Base-by-base conservation (phyloP, 2,797 vertebrate species). In the Cichlasoma orientale region DNA sequence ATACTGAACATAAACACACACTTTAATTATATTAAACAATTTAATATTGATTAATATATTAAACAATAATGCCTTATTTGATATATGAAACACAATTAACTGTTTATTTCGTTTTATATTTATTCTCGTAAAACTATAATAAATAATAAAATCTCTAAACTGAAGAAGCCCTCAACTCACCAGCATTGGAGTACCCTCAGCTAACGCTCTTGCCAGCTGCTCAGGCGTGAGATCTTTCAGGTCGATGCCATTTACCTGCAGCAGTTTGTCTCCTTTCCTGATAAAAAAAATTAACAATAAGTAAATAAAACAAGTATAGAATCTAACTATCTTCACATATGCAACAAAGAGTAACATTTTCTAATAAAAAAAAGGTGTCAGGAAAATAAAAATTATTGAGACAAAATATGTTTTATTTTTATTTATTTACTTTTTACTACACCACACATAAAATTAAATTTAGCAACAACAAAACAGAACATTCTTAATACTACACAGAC, bases 261-360 rank as follows among this genome's bases (percentile, higher is more conserved):
- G n/a, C 56, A 96, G 79, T 50, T 75, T 91, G 85, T 96, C 96
- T 82, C 95, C 95, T 82, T 44, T 93, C 31, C 94, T 95, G 59
- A 41, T 56, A 56, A 68, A 12, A 27, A 66, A 38, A 11, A 23
- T n/a, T n/a, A 52, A 12, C 11, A 38, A 44, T n/a, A 41, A 44
- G 72, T 44, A 31, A 33, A 47, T 27, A 27, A 66, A 47, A 66
- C 19, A 68, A 50, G n/a, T 50, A 0, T 68, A 13, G 23, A 68
- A 29, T 50, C 1, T 3, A 11, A 36, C 9, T 10, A 36, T 11
- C 36, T 36, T 36, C 36, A 36, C 10, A 10, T 36, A 31, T 31
- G 31, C 31, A 36, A 36, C 36, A 36, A 33, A 33, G 9, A 36
- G 36, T 33, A 33, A 33, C 7, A 33, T 33, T 36, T 36, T 36